A percentile compares a stretch with the other conserved stretches of the same genome.
Evolutionary conservation across 1,140 invertebrate genomes (phyloP).

Genomic region (Venustaconcha ellipsiformis): DNA sequence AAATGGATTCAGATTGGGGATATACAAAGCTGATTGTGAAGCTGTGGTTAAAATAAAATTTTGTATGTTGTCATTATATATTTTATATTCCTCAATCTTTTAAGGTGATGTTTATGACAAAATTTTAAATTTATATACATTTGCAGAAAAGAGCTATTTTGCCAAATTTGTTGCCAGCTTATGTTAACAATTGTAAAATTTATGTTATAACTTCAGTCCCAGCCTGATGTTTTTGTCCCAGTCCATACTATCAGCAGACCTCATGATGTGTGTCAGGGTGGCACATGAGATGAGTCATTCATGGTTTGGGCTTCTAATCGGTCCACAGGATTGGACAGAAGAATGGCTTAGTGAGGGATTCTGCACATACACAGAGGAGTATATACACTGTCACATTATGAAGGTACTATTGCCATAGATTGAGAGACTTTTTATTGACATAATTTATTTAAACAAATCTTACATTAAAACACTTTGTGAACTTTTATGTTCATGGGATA

Average conservation of each 20-base stretch:
- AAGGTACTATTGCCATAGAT: constrained; percentile 23
- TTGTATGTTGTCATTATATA: too few species aligned
- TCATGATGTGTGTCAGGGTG: constrained; percentile 57
- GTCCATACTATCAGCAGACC: constrained; percentile 57
- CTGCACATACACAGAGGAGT: constrained; percentile 69
- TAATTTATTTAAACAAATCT: neutral
- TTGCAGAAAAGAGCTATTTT: too few species aligned
- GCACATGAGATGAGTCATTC: constrained; percentile 69
- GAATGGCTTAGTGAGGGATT: constrained; percentile 72
- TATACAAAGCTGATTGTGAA: too few species aligned
- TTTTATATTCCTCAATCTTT: too few species aligned
- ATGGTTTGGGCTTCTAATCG: constrained; percentile 70
- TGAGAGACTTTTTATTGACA: neutral
- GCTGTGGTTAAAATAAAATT: too few species aligned
- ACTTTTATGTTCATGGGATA: neutral
- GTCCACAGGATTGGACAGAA: constrained; percentile 70
- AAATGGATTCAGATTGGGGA: too few species aligned
- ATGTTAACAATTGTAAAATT: too few species aligned
- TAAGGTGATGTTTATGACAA: too few species aligned
- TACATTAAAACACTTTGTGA: neutral
- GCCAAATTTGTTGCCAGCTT: too few species aligned
- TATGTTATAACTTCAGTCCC: constrained; percentile 54
- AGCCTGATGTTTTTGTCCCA: constrained; percentile 69
- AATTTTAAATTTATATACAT: too few species aligned
- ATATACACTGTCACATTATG: constrained; percentile 52